Conservation (phyloP, 2,888 invertebrate species). For the Calameuta filiformis region DNA sequence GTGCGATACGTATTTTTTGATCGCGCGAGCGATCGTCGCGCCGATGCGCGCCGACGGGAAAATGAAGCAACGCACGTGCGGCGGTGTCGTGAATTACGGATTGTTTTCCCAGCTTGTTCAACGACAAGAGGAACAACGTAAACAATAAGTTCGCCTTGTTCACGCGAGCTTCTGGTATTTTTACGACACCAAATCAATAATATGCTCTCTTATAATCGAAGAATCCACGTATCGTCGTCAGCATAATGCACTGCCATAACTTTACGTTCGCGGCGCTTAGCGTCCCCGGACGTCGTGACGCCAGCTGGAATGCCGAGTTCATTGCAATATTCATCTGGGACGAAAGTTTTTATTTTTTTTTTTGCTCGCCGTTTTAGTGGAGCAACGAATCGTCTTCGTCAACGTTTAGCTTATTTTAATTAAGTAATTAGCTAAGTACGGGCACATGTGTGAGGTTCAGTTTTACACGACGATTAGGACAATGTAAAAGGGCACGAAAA, state of each 20-base stretch:
- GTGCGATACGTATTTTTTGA: background rate
- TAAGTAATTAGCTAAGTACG: background rate
- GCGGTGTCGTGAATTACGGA: background rate
- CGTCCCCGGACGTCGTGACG: background rate
- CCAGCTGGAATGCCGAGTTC: background rate
- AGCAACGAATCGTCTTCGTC: background rate
- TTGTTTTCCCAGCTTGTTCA: background rate
- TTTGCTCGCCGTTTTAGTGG: background rate
- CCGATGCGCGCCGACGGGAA: background rate
- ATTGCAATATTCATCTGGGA: background rate
- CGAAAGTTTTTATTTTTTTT: background rate
- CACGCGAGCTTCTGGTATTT: background rate
- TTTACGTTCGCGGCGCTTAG: slow-evolving; percentile 9
- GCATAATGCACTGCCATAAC: slow-evolving; percentile 32
- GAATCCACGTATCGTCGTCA: slow-evolving; percentile 15
- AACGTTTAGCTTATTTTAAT: background rate
- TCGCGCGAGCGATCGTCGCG: background rate
- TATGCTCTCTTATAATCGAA: slow-evolving; percentile 19
- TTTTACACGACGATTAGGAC: background rate
- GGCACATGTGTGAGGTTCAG: background rate
- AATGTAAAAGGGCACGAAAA: background rate
- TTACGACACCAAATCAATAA: background rate
- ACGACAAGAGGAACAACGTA: background rate
- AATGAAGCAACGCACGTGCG: background rate
- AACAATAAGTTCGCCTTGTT: background rate